These are phyloP conservation scores for Sebastes dallii DNA, from an alignment of 2,797 vertebrate genomes.

Conservation along the genomic window DNA sequence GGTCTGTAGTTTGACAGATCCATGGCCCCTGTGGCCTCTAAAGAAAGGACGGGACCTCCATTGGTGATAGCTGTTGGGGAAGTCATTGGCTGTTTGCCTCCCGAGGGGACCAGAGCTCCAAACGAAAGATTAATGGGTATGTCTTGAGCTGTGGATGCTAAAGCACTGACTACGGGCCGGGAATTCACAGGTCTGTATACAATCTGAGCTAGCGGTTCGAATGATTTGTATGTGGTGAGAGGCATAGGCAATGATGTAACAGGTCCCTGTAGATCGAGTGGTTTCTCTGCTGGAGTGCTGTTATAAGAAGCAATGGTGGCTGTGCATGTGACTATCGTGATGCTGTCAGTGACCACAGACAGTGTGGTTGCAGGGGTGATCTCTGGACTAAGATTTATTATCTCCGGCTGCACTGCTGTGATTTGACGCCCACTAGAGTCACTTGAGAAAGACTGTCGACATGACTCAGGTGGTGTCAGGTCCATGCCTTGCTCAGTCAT, in stretches of 20 bases:
- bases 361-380: constrained; percentile 83
- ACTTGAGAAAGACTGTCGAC: constrained; percentile 81
- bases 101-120: constrained; percentile 79
- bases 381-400: constrained; percentile 92
- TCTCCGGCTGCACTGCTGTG: constrained; percentile 91
- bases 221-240: constrained; percentile 88
- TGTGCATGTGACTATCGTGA: constrained; percentile 88
- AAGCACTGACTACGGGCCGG: constrained; percentile 61
- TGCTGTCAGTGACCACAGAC: constrained; percentile 84
- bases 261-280: constrained; percentile 86
- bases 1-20: constrained; percentile 95
- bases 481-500: constrained; percentile 90
- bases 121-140: constrained; percentile 94
- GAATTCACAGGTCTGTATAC: constrained; percentile 82
- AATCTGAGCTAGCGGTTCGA: constrained; percentile 87
- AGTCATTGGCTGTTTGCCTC: constrained; percentile 79
- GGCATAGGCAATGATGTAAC: constrained; percentile 85
- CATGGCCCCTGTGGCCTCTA: constrained; percentile 87
- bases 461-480: constrained; percentile 87
- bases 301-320: constrained; percentile 86
- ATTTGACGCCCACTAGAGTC: constrained; percentile 85
- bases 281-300: constrained; percentile 83
- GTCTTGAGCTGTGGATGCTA: constrained; percentile 62
- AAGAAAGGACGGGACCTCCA: constrained; percentile 78
- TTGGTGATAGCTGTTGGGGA: constrained; percentile 80